Conservation (phyloP, 1,140 invertebrate genomes). For the Drosophila subobscura region DNA sequence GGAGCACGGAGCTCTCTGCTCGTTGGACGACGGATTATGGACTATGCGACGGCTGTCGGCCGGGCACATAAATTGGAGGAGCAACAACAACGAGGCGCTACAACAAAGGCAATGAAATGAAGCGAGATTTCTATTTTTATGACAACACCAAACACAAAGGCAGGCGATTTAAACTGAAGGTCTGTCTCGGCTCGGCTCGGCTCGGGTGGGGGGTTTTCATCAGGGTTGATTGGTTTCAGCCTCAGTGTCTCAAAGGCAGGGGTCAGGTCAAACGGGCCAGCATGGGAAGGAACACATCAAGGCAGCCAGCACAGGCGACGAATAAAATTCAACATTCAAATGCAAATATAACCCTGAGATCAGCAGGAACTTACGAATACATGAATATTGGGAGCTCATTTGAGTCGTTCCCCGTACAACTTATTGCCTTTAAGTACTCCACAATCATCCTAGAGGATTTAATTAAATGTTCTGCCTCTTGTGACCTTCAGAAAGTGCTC, state of each 20-base stretch:
- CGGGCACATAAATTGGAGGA: slow-evolving; percentile 58
- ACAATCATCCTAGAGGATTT: too few relatives aligned
- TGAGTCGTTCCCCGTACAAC: too few relatives aligned
- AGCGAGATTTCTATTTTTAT: slow-evolving; percentile 59
- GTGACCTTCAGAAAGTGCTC: slow-evolving; percentile 5
- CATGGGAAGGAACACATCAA: slow-evolving; percentile 17
- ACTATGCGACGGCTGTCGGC: too few relatives aligned
- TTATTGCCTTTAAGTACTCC: too few relatives aligned
- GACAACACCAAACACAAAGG: slow-evolving; percentile 51
- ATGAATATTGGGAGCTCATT: slow-evolving; percentile 1
- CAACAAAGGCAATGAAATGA: slow-evolving; percentile 52
- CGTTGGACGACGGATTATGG: too few relatives aligned
- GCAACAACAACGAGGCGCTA: slow-evolving; percentile 19
- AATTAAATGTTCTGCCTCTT: background rate
- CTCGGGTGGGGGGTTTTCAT: background rate
- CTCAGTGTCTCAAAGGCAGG: slow-evolving; percentile 1
- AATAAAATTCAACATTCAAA: background rate
- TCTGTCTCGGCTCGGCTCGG: background rate
- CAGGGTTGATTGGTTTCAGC: slow-evolving; percentile 31
- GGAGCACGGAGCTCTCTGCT: too few relatives aligned
- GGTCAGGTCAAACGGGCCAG: slow-evolving; percentile 10
- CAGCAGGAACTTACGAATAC: slow-evolving; percentile 5
- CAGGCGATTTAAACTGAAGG: slow-evolving; percentile 56
- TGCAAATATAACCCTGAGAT: background rate
- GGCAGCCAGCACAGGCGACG: background rate